phyloP scores from a whole-genome alignment of 2,797 vertebrate species.

The Oreochromis grahami region DNA sequence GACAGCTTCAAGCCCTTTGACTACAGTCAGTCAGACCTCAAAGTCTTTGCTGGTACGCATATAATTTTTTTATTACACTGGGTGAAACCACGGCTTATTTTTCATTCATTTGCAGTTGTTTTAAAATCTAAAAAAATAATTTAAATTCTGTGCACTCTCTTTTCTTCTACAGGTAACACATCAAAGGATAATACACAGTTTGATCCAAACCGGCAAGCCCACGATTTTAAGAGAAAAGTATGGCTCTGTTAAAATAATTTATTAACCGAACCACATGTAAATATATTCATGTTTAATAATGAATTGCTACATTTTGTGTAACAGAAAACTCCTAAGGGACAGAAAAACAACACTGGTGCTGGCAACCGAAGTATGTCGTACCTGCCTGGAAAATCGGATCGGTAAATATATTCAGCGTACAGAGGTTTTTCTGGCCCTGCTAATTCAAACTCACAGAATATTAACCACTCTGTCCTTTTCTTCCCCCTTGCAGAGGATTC shows the following conservation, averaged over 20 bases:
- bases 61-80: not conserved
- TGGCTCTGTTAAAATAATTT: not conserved
- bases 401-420: slow-evolving; percentile 67
- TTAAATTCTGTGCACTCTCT: not conserved
- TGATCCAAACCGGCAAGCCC: slow-evolving; percentile 82
- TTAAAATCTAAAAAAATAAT: not conserved
- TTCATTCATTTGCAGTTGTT: not conserved
- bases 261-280: not conserved
- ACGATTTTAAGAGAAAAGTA: slow-evolving; percentile 72
- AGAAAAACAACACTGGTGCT: slow-evolving; percentile 57
- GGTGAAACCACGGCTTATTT: not conserved
- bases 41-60: slow-evolving; percentile 85
- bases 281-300: not conserved
- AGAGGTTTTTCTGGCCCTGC: not conserved
- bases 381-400: slow-evolving; percentile 81
- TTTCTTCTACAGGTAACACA: slow-evolving; percentile 67
- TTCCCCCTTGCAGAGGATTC: slow-evolving; percentile 79
- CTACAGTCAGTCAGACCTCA: slow-evolving; percentile 90
- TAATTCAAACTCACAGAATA: not conserved
- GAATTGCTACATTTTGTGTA: not conserved
- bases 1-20: slow-evolving; percentile 86
- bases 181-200: slow-evolving; percentile 82
- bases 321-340: slow-evolving; percentile 68
- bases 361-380: slow-evolving; percentile 92
- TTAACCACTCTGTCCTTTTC: not conserved